These are phyloP conservation scores for Bombylius major DNA, from an alignment of 2,888 invertebrate species.

Conservation along the genomic window DNA sequence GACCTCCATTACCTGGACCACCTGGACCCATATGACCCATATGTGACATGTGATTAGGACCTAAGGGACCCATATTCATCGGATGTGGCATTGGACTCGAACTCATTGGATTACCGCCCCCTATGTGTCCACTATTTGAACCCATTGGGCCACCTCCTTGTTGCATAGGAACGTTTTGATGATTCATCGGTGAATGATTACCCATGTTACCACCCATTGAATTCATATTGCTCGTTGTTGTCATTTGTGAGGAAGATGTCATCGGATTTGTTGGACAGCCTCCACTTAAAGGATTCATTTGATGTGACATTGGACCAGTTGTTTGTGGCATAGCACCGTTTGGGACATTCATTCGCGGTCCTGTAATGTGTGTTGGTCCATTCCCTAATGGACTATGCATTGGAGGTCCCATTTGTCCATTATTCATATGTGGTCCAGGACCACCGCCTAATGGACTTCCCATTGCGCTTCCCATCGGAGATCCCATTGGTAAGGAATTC, in stretches of 20 bases:
- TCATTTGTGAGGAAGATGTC: constrained; percentile 18
- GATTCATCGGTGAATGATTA: constrained; percentile 27
- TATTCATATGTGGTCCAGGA: constrained; percentile 46
- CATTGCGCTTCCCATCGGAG: constrained; percentile 58
- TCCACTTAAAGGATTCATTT: constrained; percentile 42
- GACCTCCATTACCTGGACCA: constrained; percentile 18
- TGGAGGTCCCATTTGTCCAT: constrained; percentile 61
- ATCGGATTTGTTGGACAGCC: constrained; percentile 38
- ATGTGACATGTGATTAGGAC: constrained; percentile 32
- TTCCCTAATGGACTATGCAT: constrained; percentile 61
- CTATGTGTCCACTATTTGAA: constrained; percentile 17
- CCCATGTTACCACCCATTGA: constrained; percentile 35
- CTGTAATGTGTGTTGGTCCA: constrained; percentile 42
- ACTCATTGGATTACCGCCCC: constrained; percentile 12
- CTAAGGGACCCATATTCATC: constrained; percentile 21
- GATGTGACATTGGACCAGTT: constrained; percentile 38
- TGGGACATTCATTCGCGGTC: constrained; percentile 38
- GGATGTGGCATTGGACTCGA: constrained; percentile 14
- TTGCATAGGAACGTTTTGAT: constrained; percentile 36
- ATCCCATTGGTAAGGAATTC: constrained; percentile 60
- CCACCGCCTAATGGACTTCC: constrained; percentile 49
- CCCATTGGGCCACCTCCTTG: constrained; percentile 34
- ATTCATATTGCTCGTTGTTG: constrained; percentile 29
- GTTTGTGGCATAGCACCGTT: constrained; percentile 45
- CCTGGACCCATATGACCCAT: constrained; percentile 46